Base-by-base conservation (phyloP, 2,888 invertebrate species). In the Apodemia zela region DNA sequence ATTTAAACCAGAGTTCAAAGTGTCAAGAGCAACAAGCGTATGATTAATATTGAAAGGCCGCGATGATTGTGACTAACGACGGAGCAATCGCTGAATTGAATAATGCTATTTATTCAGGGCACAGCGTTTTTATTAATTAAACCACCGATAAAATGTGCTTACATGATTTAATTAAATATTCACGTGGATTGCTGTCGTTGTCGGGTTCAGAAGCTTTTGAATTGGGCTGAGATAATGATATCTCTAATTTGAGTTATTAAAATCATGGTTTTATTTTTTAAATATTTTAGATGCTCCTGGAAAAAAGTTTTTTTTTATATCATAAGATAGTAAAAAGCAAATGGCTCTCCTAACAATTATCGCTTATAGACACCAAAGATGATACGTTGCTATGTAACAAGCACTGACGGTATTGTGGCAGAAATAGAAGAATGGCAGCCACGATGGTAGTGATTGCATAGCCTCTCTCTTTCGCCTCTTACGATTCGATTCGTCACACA, bases 51-150 rank as follows among this genome's bases (percentile, higher is more conserved):
- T 73, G 70, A 72, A 73, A 70, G 70, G 67, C 71, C 66, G 65
- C 73, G 71, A 72, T 73, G 75, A 74, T 78, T 77, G 81, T 85
- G 82, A 86, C 86, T 84, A 86, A 87, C 82, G 83, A 76, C 73
- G 73, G 21, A 73, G 75, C 83, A 82, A 85, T 86, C 82, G 84
- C 77, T 80, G 79, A 72, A 73, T 76, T 77, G 77, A 72, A 75
- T 80, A 78, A 80, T 78, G 75, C 75, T 73, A 75, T 82, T 83
- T 78, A 80, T 81, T 73, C 74, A 70, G 65, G 61, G 60, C 61
- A 49, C 54, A 65, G 61, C 63, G 59, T 69, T 69, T 69, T 73
- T 66, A 73, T 72, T 69, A 67, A 72, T 73, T 67, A 65, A 62
- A 61, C 61, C 64, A 65, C 64, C 65, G 62, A 63, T 63, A 63